Base-by-base conservation (phyloP, 2,888 invertebrate genomes). In the Syrphus vitripennis region DNA sequence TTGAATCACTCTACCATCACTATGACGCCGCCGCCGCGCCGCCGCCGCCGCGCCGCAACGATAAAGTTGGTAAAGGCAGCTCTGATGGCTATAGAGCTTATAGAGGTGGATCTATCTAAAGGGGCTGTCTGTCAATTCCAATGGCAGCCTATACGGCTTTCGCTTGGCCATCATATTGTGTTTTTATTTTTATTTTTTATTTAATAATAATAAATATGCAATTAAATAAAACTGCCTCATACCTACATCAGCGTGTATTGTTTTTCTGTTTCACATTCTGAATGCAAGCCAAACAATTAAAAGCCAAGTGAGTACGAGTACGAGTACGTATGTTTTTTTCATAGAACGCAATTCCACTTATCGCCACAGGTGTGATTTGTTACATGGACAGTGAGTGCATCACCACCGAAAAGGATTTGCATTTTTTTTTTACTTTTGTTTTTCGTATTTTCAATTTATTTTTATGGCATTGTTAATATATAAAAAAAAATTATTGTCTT, bases 1-100 rank as follows among this genome's bases (percentile, higher is more conserved):
- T 84, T 81, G 77, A 86, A 69, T 74, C 74, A 86, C 72, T 82
- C 82, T 82, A 78, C 67, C 86, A 67, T 86, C 72, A 75, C 79
- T 42, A 65, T 21, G 61, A 61, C 31, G 70, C n/a, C n/a, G n/a
- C n/a, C n/a, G n/a, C n/a, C n/a, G n/a, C n/a, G n/a, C n/a, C n/a
- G n/a, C n/a, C n/a, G n/a, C n/a, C n/a, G n/a, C n/a, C n/a, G n/a
- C n/a, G n/a, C n/a, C n/a, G n/a, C n/a, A n/a, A n/a, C 42, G 65
- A 71, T 83, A 72, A 65, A 72, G 77, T 72, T 76, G 77, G 50
- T 61, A 78, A 42, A 67, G 61, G 78, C 61, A 74, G 42, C 53
- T 61, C n/a, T n/a, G n/a, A n/a, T n/a, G 45, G 6, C 19, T 61
- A 37, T 45, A 65, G n/a, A n/a, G n/a, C n/a, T n/a, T n/a, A n/a